A percentile compares a stretch with the other conserved stretches of the same genome.
phyloP scores from a whole-genome alignment of 2,797 vertebrate species.

The Borostomias antarcticus region DNA sequence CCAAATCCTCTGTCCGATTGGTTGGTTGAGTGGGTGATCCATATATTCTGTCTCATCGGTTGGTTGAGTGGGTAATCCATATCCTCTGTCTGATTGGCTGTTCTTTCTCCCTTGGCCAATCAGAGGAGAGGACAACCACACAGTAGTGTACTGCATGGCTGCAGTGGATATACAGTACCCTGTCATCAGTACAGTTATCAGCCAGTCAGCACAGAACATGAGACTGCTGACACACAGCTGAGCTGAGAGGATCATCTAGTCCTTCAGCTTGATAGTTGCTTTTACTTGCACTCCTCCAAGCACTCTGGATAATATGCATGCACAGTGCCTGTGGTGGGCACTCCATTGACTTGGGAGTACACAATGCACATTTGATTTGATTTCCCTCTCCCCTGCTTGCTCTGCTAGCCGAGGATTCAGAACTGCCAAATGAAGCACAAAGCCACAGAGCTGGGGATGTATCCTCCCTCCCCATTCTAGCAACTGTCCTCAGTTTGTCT shows the following conservation, averaged over 20 bases:
- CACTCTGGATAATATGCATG: background rate
- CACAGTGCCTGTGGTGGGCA: background rate
- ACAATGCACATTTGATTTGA: slow-evolving; percentile 8
- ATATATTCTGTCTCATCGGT: too few relatives aligned
- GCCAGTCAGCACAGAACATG: background rate
- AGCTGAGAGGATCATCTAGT: too few relatives aligned
- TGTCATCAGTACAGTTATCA: background rate
- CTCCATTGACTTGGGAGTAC: background rate
- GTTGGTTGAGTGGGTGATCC: background rate
- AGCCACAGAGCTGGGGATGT: background rate
- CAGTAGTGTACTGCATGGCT: background rate
- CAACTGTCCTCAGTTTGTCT: slow-evolving; percentile 17
- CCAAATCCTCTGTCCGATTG: background rate
- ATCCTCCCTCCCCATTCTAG: background rate
- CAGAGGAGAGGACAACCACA: background rate
- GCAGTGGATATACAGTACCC: background rate
- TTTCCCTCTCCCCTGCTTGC: slow-evolving; percentile 13
- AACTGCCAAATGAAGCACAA: slow-evolving; percentile 7
- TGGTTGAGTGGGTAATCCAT: background rate
- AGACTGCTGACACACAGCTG: background rate
- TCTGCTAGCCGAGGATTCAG: background rate
- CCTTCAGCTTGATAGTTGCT: background rate
- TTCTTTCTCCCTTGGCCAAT: background rate
- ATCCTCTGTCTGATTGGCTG: background rate
- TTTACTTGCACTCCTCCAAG: background rate